Percentiles rank a stretch among this genome's conserved stretches.
These are phyloP conservation scores for Cyclargus thomasi DNA, from an alignment of 1,140 invertebrate species.

Conservation along the genomic window DNA sequence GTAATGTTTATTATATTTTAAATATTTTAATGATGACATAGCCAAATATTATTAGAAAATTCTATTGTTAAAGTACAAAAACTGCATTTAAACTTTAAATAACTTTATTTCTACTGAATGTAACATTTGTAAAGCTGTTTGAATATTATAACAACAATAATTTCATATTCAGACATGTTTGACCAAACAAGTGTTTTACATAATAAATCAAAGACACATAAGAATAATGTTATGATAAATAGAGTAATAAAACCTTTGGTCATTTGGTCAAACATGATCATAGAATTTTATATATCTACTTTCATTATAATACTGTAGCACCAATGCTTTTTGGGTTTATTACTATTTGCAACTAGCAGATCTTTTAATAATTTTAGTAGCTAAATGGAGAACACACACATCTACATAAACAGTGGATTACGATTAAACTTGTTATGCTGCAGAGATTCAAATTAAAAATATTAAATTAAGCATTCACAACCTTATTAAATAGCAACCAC, in stretches of 20 bases:
- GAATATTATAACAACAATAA: conserved; percentile 7
- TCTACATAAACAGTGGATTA: background rate
- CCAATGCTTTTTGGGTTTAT: conserved; percentile 11
- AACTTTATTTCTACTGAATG: conserved; percentile 5
- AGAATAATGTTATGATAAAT: too few relatives aligned
- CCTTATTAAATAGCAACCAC: background rate
- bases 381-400: background rate
- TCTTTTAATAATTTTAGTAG: background rate
- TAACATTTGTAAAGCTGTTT: conserved; percentile 11
- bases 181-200: background rate
- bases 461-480: background rate
- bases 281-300: background rate
- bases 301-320: conserved; percentile 13
- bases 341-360: background rate
- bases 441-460: background rate
- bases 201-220: background rate
- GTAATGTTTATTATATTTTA: too few relatives aligned
- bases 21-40: too few relatives aligned
- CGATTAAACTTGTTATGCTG: background rate
- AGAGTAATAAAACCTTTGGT: background rate
- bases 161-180: background rate
- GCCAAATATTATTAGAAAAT: too few relatives aligned
- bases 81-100: background rate
- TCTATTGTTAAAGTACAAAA: background rate
- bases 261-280: background rate